Evolutionary conservation across 2,888 invertebrate genomes (phyloP).

Genomic region (Willowsia nigromaculata): DNA sequence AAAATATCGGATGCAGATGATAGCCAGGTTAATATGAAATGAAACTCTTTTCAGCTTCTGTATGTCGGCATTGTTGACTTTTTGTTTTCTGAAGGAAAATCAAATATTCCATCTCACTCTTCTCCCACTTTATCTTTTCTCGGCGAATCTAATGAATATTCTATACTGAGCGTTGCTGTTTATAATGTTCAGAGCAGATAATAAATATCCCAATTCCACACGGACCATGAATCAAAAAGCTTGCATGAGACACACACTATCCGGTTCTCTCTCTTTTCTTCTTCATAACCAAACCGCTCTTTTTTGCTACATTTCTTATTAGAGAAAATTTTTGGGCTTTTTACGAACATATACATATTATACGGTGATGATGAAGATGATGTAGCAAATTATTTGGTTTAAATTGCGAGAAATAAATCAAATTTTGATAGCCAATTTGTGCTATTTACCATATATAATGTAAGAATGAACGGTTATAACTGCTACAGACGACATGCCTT

Average conservation of each 20-base stretch:
- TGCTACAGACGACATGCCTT: neutral
- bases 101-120: neutral
- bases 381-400: constrained; percentile 19
- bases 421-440: constrained; percentile 47
- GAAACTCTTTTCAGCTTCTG: neutral
- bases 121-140: constrained; percentile 11
- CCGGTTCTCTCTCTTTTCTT: constrained; percentile 1
- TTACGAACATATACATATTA: too few species aligned
- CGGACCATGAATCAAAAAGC: constrained; percentile 9
- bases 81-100: neutral
- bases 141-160: constrained; percentile 14
- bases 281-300: constrained; percentile 9
- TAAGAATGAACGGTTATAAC: neutral
- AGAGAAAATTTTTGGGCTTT: constrained; percentile 1
- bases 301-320: constrained; percentile 20
- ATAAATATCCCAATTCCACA: constrained; percentile 12
- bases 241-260: neutral
- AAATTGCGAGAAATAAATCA: constrained; percentile 56
- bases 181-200: neutral
- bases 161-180: neutral
- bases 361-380: neutral
- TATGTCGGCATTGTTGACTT: neutral
- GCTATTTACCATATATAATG: constrained; percentile 23
- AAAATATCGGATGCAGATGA: neutral
- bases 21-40: neutral